phyloP scores from a whole-genome alignment of 2,113 vertebrate genomes.

The Actinemys pallida region DNA sequence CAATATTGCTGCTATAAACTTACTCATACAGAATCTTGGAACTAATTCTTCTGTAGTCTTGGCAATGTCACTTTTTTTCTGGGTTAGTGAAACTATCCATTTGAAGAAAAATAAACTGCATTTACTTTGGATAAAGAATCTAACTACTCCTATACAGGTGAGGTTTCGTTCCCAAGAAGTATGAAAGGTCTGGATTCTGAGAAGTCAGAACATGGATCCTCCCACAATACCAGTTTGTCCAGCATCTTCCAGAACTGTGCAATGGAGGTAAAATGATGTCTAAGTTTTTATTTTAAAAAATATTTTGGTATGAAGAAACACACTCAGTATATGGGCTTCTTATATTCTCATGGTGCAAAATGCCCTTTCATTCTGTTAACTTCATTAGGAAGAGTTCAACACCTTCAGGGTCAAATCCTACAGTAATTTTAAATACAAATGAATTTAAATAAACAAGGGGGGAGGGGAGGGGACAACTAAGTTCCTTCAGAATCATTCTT shows the following conservation, averaged over 20 bases:
- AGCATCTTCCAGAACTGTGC: constrained; percentile 97
- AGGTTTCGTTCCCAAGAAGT: constrained; percentile 78
- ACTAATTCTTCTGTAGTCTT: not conserved
- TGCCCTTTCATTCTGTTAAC: not conserved
- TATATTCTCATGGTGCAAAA: not conserved
- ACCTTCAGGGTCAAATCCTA: not conserved
- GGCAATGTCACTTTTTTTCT: not conserved
- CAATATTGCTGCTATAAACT: not conserved
- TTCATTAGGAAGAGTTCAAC: not conserved
- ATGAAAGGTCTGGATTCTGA: constrained; percentile 87
- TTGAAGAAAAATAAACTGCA: not conserved
- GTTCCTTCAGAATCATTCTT: not conserved
- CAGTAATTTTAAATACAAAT: not conserved
- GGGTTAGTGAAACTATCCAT: not conserved
- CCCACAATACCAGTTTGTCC: constrained; percentile 92
- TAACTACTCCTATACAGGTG: constrained; percentile 70
- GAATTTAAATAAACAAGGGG: not conserved
- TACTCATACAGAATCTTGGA: accelerated
- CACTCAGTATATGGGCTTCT: not conserved
- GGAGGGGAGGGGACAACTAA: accelerated
- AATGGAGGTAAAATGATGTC: constrained; percentile 88
- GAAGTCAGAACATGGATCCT: constrained; percentile 89
- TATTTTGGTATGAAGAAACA: not conserved
- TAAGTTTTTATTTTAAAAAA: not conserved
- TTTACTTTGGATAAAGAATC: not conserved